These are phyloP conservation scores for Montipora capitata DNA, from an alignment of 92 coral and sea anemone species.

Conservation along the genomic window DNA sequence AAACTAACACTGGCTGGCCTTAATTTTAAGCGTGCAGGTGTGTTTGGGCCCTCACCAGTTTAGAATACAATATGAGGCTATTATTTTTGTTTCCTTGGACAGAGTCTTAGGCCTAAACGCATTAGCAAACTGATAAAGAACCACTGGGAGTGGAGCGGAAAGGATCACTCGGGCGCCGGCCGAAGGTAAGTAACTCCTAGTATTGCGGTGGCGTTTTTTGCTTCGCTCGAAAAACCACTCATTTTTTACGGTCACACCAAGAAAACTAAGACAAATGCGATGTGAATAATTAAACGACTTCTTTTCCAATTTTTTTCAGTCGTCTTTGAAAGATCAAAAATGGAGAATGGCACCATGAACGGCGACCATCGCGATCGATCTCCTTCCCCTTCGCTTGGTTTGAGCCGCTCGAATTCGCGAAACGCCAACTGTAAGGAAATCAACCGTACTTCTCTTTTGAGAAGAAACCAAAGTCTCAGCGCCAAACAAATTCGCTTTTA, in stretches of 20 bases:
- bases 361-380: conserved; percentile 83
- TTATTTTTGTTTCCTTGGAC: conserved; percentile 92
- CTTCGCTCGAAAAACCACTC: conserved; percentile 45
- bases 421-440: conserved; percentile 87
- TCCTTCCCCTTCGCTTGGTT: conserved; percentile 50
- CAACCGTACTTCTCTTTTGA: conserved; percentile 89
- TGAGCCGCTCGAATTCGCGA: conserved; percentile 94
- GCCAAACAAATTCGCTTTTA: conserved; percentile 99
- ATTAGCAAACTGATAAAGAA: conserved; percentile 83
- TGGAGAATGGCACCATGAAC: conserved; percentile 98
- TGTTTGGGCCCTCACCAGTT: conserved; percentile 87
- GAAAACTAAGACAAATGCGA: conserved; percentile 57
- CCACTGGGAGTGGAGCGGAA: conserved; percentile 83
- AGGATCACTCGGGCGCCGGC: conserved; percentile 65
- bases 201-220: conserved; percentile 73
- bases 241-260: conserved; percentile 60
- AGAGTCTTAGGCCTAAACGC: conserved; percentile 87
- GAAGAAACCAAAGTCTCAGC: conserved; percentile 96
- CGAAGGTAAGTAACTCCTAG: conserved; percentile 65
- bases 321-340: conserved; percentile 69
- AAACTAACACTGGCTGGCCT: conserved; percentile 59
- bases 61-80: conserved; percentile 98
- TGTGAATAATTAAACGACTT: conserved; percentile 75
- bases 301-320: conserved; percentile 37
- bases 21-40: conserved; percentile 77